Evolutionary conservation across 2,888 invertebrate species (phyloP).

Genomic region (Caenorhabditis sp.): DNA sequence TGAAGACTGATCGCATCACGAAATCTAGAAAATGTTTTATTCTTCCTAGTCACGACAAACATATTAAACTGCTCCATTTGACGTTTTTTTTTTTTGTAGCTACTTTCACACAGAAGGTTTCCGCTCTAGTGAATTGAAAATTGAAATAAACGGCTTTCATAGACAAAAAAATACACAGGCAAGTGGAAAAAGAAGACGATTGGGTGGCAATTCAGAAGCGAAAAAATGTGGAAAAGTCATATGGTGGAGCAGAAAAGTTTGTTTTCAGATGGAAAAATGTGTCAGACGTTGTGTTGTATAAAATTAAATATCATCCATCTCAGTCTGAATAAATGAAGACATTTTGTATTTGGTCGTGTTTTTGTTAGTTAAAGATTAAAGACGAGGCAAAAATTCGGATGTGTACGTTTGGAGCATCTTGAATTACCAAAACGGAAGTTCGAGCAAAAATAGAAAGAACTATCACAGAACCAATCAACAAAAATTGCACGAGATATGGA

Average conservation of each 20-base stretch:
- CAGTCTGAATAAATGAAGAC: neutral
- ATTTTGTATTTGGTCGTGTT: neutral
- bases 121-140: conserved; percentile 40
- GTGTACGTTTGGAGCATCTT: neutral
- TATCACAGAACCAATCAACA: no score
- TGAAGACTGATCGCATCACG: neutral
- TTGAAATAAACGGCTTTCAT: conserved; percentile 42
- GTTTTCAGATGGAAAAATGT: neutral
- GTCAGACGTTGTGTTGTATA: neutral
- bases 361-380: neutral
- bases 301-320: neutral
- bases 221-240: neutral
- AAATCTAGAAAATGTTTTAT: neutral
- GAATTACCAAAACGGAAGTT: neutral
- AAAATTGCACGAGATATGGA: no score
- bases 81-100: conserved; percentile 14
- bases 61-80: conserved; percentile 36
- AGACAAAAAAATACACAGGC: conserved; percentile 13
- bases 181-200: neutral
- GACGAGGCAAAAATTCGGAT: no score
- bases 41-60: conserved; percentile 9
- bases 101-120: conserved; percentile 19
- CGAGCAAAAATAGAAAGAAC: neutral
- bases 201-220: neutral
- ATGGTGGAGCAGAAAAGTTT: neutral